A percentile compares a stretch with the other conserved stretches of the same genome.
Evolutionary conservation across 1,140 invertebrate species (phyloP).

Genomic region (Pogonognathellus flavescens): DNA sequence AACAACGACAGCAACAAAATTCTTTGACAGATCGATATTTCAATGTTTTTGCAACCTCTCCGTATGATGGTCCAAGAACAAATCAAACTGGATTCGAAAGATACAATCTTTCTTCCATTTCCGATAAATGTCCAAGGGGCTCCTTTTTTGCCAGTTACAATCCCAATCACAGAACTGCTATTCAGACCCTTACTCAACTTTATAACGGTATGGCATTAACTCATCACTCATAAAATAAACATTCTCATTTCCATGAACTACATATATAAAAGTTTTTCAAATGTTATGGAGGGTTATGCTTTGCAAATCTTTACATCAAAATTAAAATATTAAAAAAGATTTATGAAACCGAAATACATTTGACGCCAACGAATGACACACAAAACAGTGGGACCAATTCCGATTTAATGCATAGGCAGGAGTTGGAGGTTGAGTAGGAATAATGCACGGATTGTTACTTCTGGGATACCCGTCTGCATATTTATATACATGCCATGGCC

Average conservation of each 20-base stretch:
- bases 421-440: too few species aligned
- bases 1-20: not conserved
- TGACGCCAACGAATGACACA: too few species aligned
- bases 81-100: not conserved
- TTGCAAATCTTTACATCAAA: too few species aligned
- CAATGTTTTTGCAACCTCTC: constrained; percentile 1
- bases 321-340: too few species aligned
- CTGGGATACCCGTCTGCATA: too few species aligned
- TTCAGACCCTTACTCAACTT: not conserved
- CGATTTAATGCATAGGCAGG: too few species aligned
- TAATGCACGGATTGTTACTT: too few species aligned
- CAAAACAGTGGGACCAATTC: too few species aligned
- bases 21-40: not conserved
- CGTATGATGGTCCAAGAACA: not conserved
- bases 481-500: too few species aligned
- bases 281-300: too few species aligned
- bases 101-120: constrained; percentile 10
- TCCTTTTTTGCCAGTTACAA: constrained; percentile 27
- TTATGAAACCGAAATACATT: too few species aligned
- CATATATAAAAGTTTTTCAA: not conserved
- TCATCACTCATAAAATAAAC: not conserved
- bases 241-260: not conserved
- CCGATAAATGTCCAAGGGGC: not conserved
- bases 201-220: constrained; percentile 8
- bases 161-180: constrained; percentile 8